phyloP scores from a whole-genome alignment of 2,888 invertebrate species.

The Habroteleia sp. region DNA sequence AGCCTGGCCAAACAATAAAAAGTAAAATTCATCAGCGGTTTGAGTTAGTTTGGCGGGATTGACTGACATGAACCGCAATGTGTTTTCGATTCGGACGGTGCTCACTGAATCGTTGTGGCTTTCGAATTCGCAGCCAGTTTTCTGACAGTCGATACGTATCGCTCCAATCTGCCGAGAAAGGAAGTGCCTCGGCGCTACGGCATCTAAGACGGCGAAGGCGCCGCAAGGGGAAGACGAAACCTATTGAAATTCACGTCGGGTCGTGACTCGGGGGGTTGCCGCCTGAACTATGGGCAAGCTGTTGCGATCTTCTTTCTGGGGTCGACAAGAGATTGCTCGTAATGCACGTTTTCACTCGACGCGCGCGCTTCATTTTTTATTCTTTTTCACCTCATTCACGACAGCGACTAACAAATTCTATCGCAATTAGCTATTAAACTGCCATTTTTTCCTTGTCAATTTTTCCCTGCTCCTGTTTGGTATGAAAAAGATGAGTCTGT shows the following conservation, averaged over 20 bases:
- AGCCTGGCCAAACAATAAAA: constrained; percentile 29
- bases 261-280: constrained; percentile 67
- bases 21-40: constrained; percentile 39
- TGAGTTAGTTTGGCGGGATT: constrained; percentile 35
- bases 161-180: constrained; percentile 62
- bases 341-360: constrained; percentile 62
- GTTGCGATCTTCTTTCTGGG: constrained; percentile 69
- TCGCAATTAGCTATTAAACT: constrained; percentile 43
- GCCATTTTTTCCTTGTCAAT: constrained; percentile 36
- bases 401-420: constrained; percentile 42
- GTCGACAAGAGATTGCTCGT: constrained; percentile 58
- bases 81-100: constrained; percentile 54
- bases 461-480: neutral
- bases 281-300: constrained; percentile 78
- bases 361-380: constrained; percentile 41
- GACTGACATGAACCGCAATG: constrained; percentile 56
- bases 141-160: constrained; percentile 62
- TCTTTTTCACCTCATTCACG: constrained; percentile 37
- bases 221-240: constrained; percentile 63
- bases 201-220: constrained; percentile 68
- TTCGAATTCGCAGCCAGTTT: constrained; percentile 61
- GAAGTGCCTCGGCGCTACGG: constrained; percentile 61
- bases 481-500: neutral
- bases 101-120: constrained; percentile 59
- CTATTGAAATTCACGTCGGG: constrained; percentile 76